Evolutionary conservation across 2,797 vertebrate species (phyloP).

Genomic region (Merluccius polli): DNA sequence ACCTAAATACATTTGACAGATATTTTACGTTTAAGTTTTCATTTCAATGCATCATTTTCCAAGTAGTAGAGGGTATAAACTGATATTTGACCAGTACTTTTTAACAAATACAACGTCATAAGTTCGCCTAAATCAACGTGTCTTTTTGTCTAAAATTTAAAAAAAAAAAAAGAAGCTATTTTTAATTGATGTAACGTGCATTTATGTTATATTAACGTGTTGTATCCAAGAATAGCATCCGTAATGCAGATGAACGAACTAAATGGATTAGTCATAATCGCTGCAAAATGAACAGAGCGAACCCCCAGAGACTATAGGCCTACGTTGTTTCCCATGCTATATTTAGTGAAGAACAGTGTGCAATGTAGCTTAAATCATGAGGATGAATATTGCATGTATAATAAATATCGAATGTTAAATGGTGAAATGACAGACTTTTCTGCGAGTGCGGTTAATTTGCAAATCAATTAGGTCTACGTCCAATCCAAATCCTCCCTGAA

Average conservation of each 20-base stretch:
- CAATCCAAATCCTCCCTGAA: slow-evolving; percentile 7
- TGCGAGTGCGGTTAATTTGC: neutral
- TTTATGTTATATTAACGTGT: slow-evolving; percentile 8
- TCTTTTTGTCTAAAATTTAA: neutral
- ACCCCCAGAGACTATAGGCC: neutral
- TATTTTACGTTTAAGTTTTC: neutral
- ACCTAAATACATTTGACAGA: neutral
- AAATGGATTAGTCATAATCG: slow-evolving; percentile 48
- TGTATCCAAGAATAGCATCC: slow-evolving; percentile 48
- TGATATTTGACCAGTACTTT: neutral
- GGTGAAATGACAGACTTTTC: neutral
- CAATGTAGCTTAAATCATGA: neutral
- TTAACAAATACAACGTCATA: neutral
- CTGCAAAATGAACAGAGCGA: slow-evolving; percentile 28
- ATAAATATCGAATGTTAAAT: neutral
- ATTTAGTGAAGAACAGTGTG: neutral
- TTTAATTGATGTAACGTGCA: neutral
- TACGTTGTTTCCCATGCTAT: neutral
- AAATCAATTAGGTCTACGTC: neutral
- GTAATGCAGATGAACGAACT: slow-evolving; percentile 57
- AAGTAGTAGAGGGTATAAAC: slow-evolving; percentile 1
- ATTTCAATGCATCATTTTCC: neutral
- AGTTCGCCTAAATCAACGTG: neutral
- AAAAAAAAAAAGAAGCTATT: neutral
- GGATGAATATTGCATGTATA: neutral